phyloP scores from a whole-genome alignment of 2,888 invertebrate species.

The Hemithea aestivaria region DNA sequence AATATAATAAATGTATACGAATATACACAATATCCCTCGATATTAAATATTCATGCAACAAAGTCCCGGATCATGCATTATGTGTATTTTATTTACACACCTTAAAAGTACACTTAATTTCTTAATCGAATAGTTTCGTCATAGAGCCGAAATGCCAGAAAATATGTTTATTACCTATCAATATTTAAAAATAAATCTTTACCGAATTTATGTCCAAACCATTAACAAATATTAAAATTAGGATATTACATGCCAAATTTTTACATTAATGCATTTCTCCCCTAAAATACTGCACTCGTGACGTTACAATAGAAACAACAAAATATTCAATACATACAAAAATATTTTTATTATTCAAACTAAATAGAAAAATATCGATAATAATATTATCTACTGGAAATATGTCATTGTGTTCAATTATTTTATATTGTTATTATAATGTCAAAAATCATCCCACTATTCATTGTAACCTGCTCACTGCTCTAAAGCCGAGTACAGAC shows the following conservation, averaged over 20 bases:
- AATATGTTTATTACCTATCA: constrained; percentile 45
- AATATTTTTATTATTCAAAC: constrained; percentile 8
- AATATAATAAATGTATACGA: constrained; percentile 9
- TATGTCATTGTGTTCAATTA: no score
- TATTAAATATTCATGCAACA: constrained; percentile 26
- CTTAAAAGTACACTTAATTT: constrained; percentile 59
- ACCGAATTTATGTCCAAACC: constrained; percentile 26
- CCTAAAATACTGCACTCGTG: constrained; percentile 23
- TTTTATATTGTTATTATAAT: no score
- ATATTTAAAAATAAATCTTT: constrained; percentile 44
- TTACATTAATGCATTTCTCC: constrained; percentile 21
- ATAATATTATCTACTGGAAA: no score
- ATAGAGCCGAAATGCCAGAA: constrained; percentile 59
- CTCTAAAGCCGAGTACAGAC: no score
- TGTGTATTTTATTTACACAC: constrained; percentile 72
- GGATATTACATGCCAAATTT: constrained; percentile 24
- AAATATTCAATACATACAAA: constrained; percentile 14
- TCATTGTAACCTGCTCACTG: no score
- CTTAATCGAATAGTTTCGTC: constrained; percentile 61
- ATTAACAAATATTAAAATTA: constrained; percentile 27
- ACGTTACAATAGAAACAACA: constrained; percentile 6
- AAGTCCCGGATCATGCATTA: constrained; percentile 37
- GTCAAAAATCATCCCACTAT: no score
- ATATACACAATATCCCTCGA: constrained; percentile 9
- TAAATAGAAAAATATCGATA: background rate